Base-by-base conservation (phyloP, 2,888 invertebrate genomes). In the Torymus aiolomorphi region DNA sequence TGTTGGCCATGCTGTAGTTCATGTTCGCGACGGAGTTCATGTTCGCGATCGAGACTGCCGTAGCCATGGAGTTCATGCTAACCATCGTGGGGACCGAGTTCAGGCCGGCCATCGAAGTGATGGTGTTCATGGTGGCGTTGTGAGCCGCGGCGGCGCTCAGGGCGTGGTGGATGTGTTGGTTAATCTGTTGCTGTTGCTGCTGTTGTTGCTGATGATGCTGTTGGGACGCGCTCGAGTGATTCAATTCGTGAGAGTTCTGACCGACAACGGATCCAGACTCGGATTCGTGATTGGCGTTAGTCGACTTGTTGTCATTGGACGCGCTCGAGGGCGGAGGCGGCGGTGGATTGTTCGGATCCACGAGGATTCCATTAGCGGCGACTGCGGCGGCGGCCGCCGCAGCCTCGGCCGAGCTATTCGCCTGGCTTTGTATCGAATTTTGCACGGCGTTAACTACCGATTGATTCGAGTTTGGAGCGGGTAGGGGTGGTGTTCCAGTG, bases 401-500 rank as follows among this genome's bases (percentile, higher is more conserved):
- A 82, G 83, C 84, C 83, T 70, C 83, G 71, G 81, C 81, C 42
- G 42, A 8, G 42, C 42, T 42, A 77, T 79, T 85, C 81, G 84
- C 86, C 84, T 88, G 87, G 76, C 81, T 82, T 82, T 87, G 87
- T 82, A 87, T 85, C 84, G 87, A 86, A 82, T 85, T 87, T 86
- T 86, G 87, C 76, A 83, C 84, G 83, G 85, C 85, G 83, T 86
- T 83, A 84, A 87, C 88, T 87, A 89, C 86, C 87, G 90, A 88
- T 86, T 88, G 89, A 87, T 89, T 91, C 91, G 91, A 91, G 89
- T 91, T 91, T 89, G 90, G 90, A 88, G 88, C 88, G 89, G 89
- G 89, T 87, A 90, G 88, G 88, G 93, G 93, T 91, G 94, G 93
- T 92, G 94, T 93, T 92, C 93, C 93, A 93, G 94, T 94, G 95